Base-by-base conservation (phyloP, 2,888 invertebrate species). In the Eudasyphora cyanicolor region DNA sequence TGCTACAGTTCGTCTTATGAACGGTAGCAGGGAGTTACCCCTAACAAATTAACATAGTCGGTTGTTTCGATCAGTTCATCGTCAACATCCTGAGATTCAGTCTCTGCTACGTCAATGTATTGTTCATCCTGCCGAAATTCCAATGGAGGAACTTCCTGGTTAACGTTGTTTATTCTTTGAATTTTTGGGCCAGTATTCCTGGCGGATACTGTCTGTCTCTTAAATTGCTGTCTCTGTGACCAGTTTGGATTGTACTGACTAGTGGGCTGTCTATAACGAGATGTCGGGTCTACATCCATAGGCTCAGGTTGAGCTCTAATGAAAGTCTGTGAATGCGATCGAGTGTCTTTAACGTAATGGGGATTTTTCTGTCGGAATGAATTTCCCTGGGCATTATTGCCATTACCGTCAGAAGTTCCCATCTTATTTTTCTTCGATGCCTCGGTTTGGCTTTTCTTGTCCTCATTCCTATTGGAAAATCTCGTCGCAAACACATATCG, bases 381-480 rank as follows among this genome's bases (percentile, higher is more conserved):
- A 57, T 57, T 24, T 27, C 57, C 27, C 7, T 57, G 27, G 24
- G 8, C 57, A 57, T 4, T 27, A 57, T 57, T 27, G 57, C 8
- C 21, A 27, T 57, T 21, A 57, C 10, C 12, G 14, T 57, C 24
- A 21, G 27, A 24, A 3, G 57, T 10, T 57, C n/a, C 8, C 27
- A 12, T n/a, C 3, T 57, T 7, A 12, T 7, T 27, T 12, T 57
- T 24, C 27, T 57, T 57, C n/a, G 12, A 2, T 57, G 57, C 27
- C 57, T 27, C 57, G 27, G 27, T 57, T 57, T 12, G 45, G 3
- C 45, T 12, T 45, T 45, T 45, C n/a, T 12, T 45, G 0, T 71
- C 71, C 42, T 80, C 62, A 32, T 32, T 19, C 38, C 32, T 51
- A 17, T 24, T 74, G 10, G 82, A 54, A 38, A 42, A 82, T n/a